These are phyloP conservation scores for Oscheius myriophilus DNA, from an alignment of 2,888 invertebrate species.

Conservation along the genomic window DNA sequence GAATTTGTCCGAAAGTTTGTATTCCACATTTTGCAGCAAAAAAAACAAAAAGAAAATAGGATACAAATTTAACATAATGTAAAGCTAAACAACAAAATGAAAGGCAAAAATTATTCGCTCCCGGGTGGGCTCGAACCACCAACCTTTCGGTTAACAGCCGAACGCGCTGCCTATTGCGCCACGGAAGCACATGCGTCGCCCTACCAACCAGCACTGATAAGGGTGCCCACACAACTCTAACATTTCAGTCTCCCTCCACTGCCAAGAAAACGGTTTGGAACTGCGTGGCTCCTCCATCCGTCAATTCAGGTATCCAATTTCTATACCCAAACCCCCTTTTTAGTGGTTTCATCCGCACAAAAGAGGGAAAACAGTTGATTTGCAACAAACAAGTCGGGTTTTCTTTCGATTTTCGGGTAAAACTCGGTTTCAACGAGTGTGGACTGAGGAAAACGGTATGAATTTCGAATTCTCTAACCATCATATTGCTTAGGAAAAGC, in stretches of 20 bases:
- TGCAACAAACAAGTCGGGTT: constrained; percentile 46
- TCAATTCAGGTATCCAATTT: constrained; percentile 36
- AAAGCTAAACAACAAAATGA: too few species aligned
- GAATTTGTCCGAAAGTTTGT: too few species aligned
- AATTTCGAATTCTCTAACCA: too few species aligned
- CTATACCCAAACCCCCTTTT: constrained; percentile 25
- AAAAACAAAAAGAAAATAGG: too few species aligned
- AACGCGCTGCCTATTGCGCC: constrained; percentile 67
- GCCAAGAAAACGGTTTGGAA: constrained; percentile 38
- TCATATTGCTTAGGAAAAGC: not conserved
- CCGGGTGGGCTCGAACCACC: constrained; percentile 75
- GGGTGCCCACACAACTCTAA: not conserved
- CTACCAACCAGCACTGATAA: not conserved
- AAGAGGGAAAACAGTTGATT: constrained; percentile 44
- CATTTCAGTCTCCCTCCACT: constrained; percentile 48
- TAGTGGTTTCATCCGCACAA: constrained; percentile 55
- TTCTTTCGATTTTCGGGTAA: constrained; percentile 47
- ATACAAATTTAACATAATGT: too few species aligned
- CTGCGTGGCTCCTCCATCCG: constrained; percentile 38
- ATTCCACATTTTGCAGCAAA: too few species aligned
- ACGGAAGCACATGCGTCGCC: constrained; percentile 37
- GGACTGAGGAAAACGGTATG: constrained; percentile 43
- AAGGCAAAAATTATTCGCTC: constrained; percentile 72
- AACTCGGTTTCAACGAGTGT: constrained; percentile 58
- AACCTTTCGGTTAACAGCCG: constrained; percentile 71